Evolutionary conservation across 2,888 invertebrate genomes (phyloP), one percentile per base, ranked within the genome.

Genomic region (Conus canariensis): DNA sequence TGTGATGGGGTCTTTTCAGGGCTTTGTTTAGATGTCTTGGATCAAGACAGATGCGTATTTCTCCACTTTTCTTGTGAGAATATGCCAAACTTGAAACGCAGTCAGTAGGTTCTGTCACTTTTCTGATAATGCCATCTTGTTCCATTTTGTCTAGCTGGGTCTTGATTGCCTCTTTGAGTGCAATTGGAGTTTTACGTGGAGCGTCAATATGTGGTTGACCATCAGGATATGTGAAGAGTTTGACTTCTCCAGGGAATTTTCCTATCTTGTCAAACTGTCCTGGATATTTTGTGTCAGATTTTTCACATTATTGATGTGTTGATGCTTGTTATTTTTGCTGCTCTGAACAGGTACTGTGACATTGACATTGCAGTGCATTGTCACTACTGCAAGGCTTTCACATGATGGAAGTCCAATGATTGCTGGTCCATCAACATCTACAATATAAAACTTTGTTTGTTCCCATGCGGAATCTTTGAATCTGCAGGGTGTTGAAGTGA

Each of bases 91-190:
- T 89, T 58, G 88, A 88, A 88, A 91, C 91, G 91, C 92, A 92
- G 30, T 91, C 92, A 22, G 92, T 91, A 8, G 92, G 93, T n/a
- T 89, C 90, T 16, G 91, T 93, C 0, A 92, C 88, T 56, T 87
- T 74, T 58, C 88, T 88, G 77, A 93, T 92, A 45, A 93, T 90
- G 7, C 90, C 91, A 3, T 86, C 90, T 0, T 83, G 8, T 67
- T 92, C 90, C 90, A 93, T 90, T 10, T 91, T 30, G 16, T 92
- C 82, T 22, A 92, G 85, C 70, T 92, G 92, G 60, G 90, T 83
- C 60, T 91, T 86, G 10, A 91, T 90, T n/a, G 89, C 10, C 4
- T 88, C 77, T 58, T 77, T 67, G 25, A 88, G 59, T 56, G 77
- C 19, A 22, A 88, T 74, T 89, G 58, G 58, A 30, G 16, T 45